Percentiles rank a stretch among this genome's conserved stretches.
Conservation (phyloP, 2,888 invertebrate species). For the Mythimna ferrago region DNA sequence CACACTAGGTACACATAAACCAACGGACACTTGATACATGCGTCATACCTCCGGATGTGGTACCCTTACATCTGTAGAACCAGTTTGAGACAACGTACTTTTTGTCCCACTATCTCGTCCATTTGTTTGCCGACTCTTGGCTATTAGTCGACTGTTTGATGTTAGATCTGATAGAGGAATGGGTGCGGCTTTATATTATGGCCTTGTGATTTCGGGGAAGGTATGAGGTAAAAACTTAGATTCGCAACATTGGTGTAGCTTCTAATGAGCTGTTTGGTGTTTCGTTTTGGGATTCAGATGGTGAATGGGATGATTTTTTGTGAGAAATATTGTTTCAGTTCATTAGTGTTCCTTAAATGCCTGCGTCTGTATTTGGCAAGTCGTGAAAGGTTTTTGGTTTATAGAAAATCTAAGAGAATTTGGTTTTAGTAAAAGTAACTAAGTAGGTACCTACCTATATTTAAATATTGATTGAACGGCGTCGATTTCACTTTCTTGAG, state of each 20-base stretch:
- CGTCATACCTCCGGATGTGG: constrained; percentile 84
- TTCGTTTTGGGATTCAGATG: constrained; percentile 31
- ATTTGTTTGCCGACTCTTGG: constrained; percentile 80
- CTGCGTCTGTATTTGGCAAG: not conserved
- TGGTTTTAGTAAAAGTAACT: not conserved
- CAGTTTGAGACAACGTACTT: constrained; percentile 77
- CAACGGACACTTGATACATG: constrained; percentile 70
- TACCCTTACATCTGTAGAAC: constrained; percentile 78
- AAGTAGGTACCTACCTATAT: not conserved
- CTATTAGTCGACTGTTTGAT: constrained; percentile 75
- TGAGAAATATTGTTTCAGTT: constrained; percentile 19
- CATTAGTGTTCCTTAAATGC: constrained; percentile 10
- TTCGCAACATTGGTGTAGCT: constrained; percentile 32
- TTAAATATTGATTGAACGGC: no score
- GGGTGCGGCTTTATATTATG: constrained; percentile 66
- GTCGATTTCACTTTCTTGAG: not conserved
- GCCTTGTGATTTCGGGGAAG: constrained; percentile 68
- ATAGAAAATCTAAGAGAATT: not conserved
- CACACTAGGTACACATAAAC: constrained; percentile 55
- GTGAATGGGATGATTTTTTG: constrained; percentile 25
- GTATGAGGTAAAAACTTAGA: constrained; percentile 51
- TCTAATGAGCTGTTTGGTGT: constrained; percentile 53
- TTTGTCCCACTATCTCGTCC: constrained; percentile 79
- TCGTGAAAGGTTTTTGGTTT: not conserved
- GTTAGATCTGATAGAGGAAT: constrained; percentile 68